A percentile compares a stretch with the other conserved stretches of the same genome.
Evolutionary conservation across 1,140 invertebrate species (phyloP).

Genomic region (Ylistrum balloti): DNA sequence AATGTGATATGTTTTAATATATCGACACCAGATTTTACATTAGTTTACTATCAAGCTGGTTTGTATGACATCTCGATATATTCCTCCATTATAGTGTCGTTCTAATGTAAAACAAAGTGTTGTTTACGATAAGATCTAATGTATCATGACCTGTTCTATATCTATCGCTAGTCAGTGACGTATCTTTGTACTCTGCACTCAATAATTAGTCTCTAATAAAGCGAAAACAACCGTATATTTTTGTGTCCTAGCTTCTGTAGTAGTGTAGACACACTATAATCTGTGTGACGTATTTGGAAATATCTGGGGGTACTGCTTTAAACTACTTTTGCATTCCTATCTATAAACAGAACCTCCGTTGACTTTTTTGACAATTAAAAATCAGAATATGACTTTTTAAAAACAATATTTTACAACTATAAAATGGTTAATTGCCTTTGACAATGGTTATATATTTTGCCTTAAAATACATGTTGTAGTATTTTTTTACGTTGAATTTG

Average conservation of each 20-base stretch:
- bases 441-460: too few species aligned
- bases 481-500: too few species aligned
- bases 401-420: too few species aligned
- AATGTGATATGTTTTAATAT: too few species aligned
- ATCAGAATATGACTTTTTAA: not conserved
- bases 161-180: not conserved
- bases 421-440: too few species aligned
- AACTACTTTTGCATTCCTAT: not conserved
- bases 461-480: too few species aligned
- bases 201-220: not conserved
- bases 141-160: not conserved
- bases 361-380: not conserved
- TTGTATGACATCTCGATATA: too few species aligned
- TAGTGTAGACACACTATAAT: not conserved
- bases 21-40: too few species aligned
- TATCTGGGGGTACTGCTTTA: not conserved
- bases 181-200: not conserved
- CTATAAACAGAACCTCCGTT: not conserved
- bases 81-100: too few species aligned
- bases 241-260: not conserved
- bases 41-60: too few species aligned
- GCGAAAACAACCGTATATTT: not conserved
- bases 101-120: too few species aligned
- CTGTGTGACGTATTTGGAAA: not conserved
- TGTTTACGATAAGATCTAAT: too few species aligned